phyloP scores from a whole-genome alignment of 2,797 vertebrate species.

The Botia almorhae region DNA sequence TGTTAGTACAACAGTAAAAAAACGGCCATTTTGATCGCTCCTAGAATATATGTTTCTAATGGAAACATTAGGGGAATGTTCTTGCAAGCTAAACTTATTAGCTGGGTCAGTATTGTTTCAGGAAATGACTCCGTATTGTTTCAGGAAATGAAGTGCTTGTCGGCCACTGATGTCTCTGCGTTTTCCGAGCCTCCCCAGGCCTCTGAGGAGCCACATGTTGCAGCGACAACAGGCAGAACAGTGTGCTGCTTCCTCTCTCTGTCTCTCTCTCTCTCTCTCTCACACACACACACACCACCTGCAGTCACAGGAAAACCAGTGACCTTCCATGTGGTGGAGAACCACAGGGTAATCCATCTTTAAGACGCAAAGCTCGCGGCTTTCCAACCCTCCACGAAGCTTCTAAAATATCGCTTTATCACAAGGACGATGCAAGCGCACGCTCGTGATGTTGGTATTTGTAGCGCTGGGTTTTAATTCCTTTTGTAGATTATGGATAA shows the following conservation, averaged over 20 bases:
- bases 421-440: background rate
- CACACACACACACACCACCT: background rate
- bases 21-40: too few relatives aligned
- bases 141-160: background rate
- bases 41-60: too few relatives aligned
- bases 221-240: constrained; percentile 30
- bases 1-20: too few relatives aligned
- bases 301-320: constrained; percentile 29
- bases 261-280: too few relatives aligned
- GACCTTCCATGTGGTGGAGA: constrained; percentile 47
- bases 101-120: too few relatives aligned
- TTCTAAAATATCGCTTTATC: background rate
- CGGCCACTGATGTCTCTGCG: background rate
- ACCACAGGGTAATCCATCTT: constrained; percentile 41
- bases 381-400: background rate
- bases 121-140: background rate
- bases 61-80: too few relatives aligned
- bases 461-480: background rate
- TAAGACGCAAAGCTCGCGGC: background rate
- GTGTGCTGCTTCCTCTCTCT: background rate
- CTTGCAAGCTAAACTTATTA: too few relatives aligned
- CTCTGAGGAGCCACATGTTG: constrained; percentile 23
- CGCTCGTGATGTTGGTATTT: background rate
- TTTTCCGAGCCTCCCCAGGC: background rate
- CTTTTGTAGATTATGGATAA: background rate